Evolutionary conservation across 1,140 invertebrate genomes (phyloP), one percentile per base, ranked within the genome.

Genomic region (Procambarus clarkii): DNA sequence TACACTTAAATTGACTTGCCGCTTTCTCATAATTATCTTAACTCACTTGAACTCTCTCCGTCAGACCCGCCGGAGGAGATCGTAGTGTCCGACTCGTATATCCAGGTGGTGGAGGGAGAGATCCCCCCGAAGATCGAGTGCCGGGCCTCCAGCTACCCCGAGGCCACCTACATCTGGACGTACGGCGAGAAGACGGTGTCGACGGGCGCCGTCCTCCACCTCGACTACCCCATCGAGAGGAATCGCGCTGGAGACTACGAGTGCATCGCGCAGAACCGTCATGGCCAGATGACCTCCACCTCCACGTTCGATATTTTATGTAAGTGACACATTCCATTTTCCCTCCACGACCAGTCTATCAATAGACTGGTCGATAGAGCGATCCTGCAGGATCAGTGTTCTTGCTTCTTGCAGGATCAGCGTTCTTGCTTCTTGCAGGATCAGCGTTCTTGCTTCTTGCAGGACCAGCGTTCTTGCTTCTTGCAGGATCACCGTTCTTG

Each of bases 41-140:
- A 1, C 50, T 8, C 50, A 54, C 5, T 3, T 54, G 2, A 9
- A 93, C 89, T 92, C 80, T 76, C 58, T 71, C 78, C 94, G 93
- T 74, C 95, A 98, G 98, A 97, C 96, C 97, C 98, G 87, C 98
- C 98, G 5, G 97, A 98, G 94, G 96, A 97, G 93, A 96, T 98
- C 92, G 96, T 96, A 0, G 96, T 98, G 7, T 96, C 96, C 0
- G 96, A 96, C 15, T 95, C 95, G 71, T 94, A 96, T 46, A 96
- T 98, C 44, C 96, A 96, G 91, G 97, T 98, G 11, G 95, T 96
- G 45, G 97, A 98, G 94, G 96, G 97, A 91, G 96, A 96, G 86
- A 96, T 96, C 87, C 97, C 97, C 4, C 96, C 96, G 76, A 96
- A 96, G 93, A 96, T 98, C 15, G 95, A 96, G 82, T 98, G 98